Percentiles rank a stretch among this genome's conserved stretches.
Conservation (phyloP, 2,888 invertebrate species). For the Neoascia interrupta region DNA sequence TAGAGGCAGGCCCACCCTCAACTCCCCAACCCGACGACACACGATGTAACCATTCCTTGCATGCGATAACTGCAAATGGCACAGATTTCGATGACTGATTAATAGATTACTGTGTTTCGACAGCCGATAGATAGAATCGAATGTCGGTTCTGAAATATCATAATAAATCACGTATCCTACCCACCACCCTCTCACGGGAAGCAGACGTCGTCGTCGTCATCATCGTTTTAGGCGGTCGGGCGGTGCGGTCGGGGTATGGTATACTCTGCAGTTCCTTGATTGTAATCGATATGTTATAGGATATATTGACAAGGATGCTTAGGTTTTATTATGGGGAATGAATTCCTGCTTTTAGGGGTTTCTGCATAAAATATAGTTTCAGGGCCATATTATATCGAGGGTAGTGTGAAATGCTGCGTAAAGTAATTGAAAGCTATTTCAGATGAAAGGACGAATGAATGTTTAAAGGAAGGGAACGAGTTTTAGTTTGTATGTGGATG, state of each 20-base stretch:
- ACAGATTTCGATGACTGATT: constrained; percentile 62
- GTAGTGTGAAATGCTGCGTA: constrained; percentile 37
- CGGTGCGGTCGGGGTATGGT: too few species aligned
- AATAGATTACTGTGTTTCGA: constrained; percentile 60
- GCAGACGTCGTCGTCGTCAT: constrained; percentile 4
- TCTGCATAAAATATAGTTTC: constrained; percentile 50
- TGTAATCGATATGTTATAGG: constrained; percentile 50
- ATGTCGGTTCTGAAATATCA: constrained; percentile 42
- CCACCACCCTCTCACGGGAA: constrained; percentile 20
- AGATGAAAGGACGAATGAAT: constrained; percentile 35
- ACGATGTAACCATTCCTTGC: too few species aligned
- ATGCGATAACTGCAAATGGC: constrained; percentile 23
- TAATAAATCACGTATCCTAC: constrained; percentile 36
- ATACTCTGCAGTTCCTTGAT: constrained; percentile 31
- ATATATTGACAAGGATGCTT: constrained; percentile 47
- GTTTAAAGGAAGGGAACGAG: constrained; percentile 30
- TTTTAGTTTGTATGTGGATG: constrained; percentile 29
- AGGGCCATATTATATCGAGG: background rate
- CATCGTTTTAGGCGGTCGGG: too few species aligned
- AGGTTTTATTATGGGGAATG: constrained; percentile 54
- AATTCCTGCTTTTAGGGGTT: constrained; percentile 42
- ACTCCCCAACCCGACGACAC: background rate
- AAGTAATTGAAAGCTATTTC: constrained; percentile 64
- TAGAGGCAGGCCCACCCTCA: background rate
- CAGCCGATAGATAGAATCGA: constrained; percentile 29